A percentile compares a stretch with the other conserved stretches of the same genome.
These are phyloP conservation scores for Nibea coibor DNA, from an alignment of 2,113 vertebrate species.

Conservation along the genomic window DNA sequence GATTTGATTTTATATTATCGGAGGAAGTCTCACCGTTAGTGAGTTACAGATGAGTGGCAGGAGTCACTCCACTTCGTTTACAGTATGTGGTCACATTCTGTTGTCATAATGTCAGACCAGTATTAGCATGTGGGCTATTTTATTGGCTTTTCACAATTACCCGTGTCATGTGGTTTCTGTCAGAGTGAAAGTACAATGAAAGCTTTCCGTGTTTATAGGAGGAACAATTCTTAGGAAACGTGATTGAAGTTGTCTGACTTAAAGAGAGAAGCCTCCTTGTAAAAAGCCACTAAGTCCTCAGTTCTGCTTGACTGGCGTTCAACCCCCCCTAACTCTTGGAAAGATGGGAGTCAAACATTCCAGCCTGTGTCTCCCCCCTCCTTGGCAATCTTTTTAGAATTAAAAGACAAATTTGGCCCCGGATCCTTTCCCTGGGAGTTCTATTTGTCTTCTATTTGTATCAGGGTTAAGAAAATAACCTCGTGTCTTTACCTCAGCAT, in stretches of 20 bases:
- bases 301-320: constrained; percentile 71
- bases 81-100: constrained; percentile 50
- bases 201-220: constrained; percentile 55
- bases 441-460: constrained; percentile 75
- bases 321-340: constrained; percentile 51
- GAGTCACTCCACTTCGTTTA: constrained; percentile 42
- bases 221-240: constrained; percentile 53
- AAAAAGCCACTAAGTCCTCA: constrained; percentile 72
- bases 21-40: constrained; percentile 10
- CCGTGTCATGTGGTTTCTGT: constrained; percentile 70
- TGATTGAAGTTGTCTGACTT: constrained; percentile 57
- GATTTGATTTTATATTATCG: constrained; percentile 27
- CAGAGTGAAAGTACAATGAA: constrained; percentile 68
- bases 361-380: constrained; percentile 49
- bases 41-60: constrained; percentile 20
- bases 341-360: constrained; percentile 75
- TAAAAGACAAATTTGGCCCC: constrained; percentile 77
- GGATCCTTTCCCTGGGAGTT: constrained; percentile 64
- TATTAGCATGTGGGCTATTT: constrained; percentile 67
- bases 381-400: constrained; percentile 64
- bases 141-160: constrained; percentile 64
- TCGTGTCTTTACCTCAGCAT: constrained; percentile 61
- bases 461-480: constrained; percentile 79
- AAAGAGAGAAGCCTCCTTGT: constrained; percentile 65
- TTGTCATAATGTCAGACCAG: constrained; percentile 55